Percentiles rank a stretch among this genome's conserved stretches.
Conservation (phyloP, 2,113 vertebrate species). For the Crotalus tigris region DNA sequence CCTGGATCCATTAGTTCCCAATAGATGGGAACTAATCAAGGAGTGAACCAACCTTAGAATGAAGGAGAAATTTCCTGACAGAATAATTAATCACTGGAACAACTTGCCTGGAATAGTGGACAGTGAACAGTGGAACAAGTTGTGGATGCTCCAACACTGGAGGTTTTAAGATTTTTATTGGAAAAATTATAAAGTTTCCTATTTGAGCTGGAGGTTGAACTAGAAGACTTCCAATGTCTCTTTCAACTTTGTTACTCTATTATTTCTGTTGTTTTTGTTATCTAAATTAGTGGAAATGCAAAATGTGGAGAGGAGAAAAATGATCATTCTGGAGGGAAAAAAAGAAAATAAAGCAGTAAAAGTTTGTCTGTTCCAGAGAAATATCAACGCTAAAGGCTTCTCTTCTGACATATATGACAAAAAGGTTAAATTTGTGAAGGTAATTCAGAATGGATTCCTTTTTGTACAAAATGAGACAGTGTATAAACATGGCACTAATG, state of each 20-base stretch:
- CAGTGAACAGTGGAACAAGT: too few relatives aligned
- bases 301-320: neutral
- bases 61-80: neutral
- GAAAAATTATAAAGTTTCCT: neutral
- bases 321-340: neutral
- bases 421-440: neutral
- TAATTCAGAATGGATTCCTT: neutral
- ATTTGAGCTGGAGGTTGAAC: neutral
- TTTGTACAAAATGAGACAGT: neutral
- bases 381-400: neutral
- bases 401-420: neutral
- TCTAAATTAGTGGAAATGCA: neutral
- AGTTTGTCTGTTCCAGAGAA: neutral
- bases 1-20: too few relatives aligned
- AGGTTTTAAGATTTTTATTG: neutral
- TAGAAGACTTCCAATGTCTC: neutral
- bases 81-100: neutral
- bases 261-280: neutral
- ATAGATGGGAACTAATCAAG: neutral
- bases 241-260: neutral
- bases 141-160: neutral
- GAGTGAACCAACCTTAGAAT: neutral
- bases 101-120: neutral
- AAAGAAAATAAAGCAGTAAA: neutral
- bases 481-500: neutral